These are phyloP conservation scores for Pedetes capensis DNA, from an alignment of 2,113 vertebrate genomes.

Conservation along the genomic window DNA sequence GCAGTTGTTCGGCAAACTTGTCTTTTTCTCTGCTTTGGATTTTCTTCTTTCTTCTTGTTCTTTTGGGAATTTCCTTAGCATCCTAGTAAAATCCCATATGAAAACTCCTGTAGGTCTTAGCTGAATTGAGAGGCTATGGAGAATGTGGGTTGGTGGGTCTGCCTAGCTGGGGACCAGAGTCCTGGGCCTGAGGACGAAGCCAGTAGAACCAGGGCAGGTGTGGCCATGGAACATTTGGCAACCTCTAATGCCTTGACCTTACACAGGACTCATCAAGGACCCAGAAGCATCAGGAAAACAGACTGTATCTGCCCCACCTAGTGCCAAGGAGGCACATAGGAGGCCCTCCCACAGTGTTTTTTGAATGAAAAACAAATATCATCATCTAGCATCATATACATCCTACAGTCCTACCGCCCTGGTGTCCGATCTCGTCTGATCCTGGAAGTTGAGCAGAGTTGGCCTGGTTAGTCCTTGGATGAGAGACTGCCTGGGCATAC, in stretches of 20 bases:
- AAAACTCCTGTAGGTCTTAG: neutral
- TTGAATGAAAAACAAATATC: neutral
- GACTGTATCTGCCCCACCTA: neutral
- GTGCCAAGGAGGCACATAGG: neutral
- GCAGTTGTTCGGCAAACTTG: neutral
- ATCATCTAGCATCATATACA: neutral
- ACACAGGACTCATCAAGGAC: neutral
- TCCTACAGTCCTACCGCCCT: no score
- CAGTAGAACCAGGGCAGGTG: neutral
- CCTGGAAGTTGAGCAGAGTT: no score
- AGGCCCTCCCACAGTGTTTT: neutral
- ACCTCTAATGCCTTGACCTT: neutral
- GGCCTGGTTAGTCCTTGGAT: no score
- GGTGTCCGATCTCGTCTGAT: no score
- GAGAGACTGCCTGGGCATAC: no score
- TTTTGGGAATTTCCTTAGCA: neutral
- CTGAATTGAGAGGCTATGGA: neutral
- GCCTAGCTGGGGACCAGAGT: neutral
- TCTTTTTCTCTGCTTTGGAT: neutral
- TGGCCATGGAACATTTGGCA: neutral
- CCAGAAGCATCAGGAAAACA: neutral
- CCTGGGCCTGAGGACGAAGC: neutral
- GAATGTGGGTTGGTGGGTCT: neutral
- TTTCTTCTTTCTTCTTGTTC: neutral
- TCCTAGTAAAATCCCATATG: neutral